phyloP scores from a whole-genome alignment of 2,113 vertebrate genomes.

The Sinosuthora webbiana region DNA sequence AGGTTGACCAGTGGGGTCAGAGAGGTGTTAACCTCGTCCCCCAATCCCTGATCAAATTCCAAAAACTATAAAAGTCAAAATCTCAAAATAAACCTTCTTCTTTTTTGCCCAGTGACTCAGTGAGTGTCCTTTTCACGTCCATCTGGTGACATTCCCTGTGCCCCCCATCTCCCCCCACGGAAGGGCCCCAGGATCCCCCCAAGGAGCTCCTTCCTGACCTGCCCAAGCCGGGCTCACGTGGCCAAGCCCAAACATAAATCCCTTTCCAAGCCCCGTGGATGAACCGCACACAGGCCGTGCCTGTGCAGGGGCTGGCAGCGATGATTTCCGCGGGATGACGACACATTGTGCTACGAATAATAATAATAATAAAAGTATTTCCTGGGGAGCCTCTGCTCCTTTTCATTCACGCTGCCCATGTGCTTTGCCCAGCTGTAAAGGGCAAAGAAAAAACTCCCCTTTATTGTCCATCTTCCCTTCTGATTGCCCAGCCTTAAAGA shows the following conservation, averaged over 20 bases:
- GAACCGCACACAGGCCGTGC: not conserved
- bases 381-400: not conserved
- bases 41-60: too few relatives aligned
- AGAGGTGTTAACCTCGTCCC: too few relatives aligned
- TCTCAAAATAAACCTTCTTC: too few relatives aligned
- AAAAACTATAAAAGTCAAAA: too few relatives aligned
- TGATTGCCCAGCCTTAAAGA: not conserved
- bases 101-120: too few relatives aligned
- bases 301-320: slow-evolving; percentile 8
- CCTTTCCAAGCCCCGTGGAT: not conserved
- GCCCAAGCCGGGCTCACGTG: not conserved
- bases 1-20: too few relatives aligned
- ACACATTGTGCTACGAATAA: slow-evolving; percentile 46
- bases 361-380: slow-evolving; percentile 6
- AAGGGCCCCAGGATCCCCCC: not conserved
- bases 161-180: not conserved
- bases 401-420: not conserved
- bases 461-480: not conserved
- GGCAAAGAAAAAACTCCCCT: not conserved
- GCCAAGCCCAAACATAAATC: not conserved
- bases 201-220: not conserved
- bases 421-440: not conserved
- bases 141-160: too few relatives aligned
- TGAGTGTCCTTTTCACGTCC: too few relatives aligned
- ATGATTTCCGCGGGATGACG: slow-evolving; percentile 39